Conservation (phyloP, 2,797 vertebrate genomes). For the Salarias fasciatus region DNA sequence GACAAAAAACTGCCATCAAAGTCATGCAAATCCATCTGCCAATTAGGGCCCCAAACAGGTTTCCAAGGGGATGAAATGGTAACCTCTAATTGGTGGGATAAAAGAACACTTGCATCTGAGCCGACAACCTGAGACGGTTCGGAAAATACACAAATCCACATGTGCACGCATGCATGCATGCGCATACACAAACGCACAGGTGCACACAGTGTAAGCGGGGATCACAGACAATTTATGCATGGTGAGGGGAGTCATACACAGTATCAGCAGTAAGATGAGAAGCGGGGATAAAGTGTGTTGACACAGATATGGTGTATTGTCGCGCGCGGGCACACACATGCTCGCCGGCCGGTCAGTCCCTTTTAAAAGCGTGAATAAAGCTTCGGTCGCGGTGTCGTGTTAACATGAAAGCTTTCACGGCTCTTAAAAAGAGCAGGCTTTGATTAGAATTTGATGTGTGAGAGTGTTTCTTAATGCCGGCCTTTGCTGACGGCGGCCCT, state of each 20-base stretch:
- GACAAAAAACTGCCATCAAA: slow-evolving; percentile 72
- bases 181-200: slow-evolving; percentile 25
- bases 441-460: slow-evolving; percentile 77
- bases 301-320: slow-evolving; percentile 68
- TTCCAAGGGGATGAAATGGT: slow-evolving; percentile 79
- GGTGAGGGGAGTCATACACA: slow-evolving; percentile 55
- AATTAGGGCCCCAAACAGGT: slow-evolving; percentile 78
- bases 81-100: slow-evolving; percentile 79
- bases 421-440: slow-evolving; percentile 73
- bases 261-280: slow-evolving; percentile 71
- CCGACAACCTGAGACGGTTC: slow-evolving; percentile 68
- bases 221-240: slow-evolving; percentile 66
- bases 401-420: slow-evolving; percentile 80
- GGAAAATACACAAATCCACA: slow-evolving; percentile 54
- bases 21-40: slow-evolving; percentile 81
- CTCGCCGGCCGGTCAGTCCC: slow-evolving; percentile 64
- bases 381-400: slow-evolving; percentile 75
- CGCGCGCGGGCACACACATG: slow-evolving; percentile 34
- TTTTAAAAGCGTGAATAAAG: slow-evolving; percentile 73
- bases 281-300: slow-evolving; percentile 60
- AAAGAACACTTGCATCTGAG: slow-evolving; percentile 76
- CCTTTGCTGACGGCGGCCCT: slow-evolving; percentile 68
- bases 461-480: slow-evolving; percentile 73
- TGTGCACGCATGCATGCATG: background rate
- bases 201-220: slow-evolving; percentile 36